A percentile compares a stretch with the other conserved stretches of the same genome.
Conservation (phyloP, 23 tunicate genomes). For the Phallusia fumigata region DNA sequence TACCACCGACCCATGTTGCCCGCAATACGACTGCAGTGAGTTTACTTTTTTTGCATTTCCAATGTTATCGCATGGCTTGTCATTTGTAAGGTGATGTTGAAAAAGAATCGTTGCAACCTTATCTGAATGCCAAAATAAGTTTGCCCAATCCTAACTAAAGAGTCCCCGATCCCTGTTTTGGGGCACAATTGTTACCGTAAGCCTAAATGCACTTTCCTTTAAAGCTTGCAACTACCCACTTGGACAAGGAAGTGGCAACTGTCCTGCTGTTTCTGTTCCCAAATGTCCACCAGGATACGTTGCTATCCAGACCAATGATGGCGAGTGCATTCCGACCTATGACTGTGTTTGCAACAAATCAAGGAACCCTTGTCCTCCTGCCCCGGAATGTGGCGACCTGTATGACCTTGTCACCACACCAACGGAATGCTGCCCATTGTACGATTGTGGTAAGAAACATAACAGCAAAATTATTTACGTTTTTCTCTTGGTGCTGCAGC, state of each 20-base stretch:
- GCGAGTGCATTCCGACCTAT: conserved; percentile 82
- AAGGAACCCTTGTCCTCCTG: conserved; percentile 56
- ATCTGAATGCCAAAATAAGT: no score
- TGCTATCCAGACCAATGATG: conserved; percentile 53
- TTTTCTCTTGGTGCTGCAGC: no score
- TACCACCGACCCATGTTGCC: conserved; percentile 86
- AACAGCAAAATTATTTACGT: no score
- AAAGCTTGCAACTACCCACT: conserved; percentile 89
- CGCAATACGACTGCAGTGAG: conserved; percentile 88
- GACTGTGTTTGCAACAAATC: conserved; percentile 68
- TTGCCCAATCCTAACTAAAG: no score
- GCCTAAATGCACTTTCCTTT: background rate
- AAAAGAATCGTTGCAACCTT: no score
- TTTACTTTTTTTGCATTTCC: background rate
- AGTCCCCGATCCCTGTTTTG: no score
- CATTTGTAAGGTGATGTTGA: no score
- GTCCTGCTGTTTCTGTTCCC: conserved; percentile 71
- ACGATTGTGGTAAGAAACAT: conserved; percentile 72
- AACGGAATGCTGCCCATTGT: conserved; percentile 81
- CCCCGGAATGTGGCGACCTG: conserved; percentile 57
- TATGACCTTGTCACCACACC: conserved; percentile 53
- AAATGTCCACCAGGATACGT: conserved; percentile 69
- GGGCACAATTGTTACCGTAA: no score
- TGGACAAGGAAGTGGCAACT: conserved; percentile 59
- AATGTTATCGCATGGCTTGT: no score